These are phyloP conservation scores for Drosophila prostipennis DNA, from an alignment of 2,888 invertebrate genomes.

Conservation along the genomic window DNA sequence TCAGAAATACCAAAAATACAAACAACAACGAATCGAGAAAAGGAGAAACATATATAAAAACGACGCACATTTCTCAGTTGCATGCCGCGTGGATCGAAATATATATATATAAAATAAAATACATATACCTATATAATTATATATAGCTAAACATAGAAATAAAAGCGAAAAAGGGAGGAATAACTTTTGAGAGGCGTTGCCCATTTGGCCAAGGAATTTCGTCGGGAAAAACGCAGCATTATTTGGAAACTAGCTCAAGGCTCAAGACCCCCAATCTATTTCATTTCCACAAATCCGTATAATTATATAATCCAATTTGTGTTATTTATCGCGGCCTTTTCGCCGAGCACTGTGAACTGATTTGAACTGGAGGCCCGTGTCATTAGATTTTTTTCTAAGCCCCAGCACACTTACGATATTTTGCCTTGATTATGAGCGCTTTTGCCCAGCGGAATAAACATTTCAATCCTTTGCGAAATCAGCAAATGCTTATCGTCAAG, in stretches of 20 bases:
- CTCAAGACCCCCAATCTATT: conserved; percentile 23
- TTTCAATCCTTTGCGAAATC: conserved; percentile 73
- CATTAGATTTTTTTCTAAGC: conserved; percentile 14
- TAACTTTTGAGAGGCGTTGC: conserved; percentile 63
- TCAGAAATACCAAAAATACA: conserved; percentile 20
- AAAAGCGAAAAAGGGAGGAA: conserved; percentile 40
- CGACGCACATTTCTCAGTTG: conserved; percentile 61
- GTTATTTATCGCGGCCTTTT: conserved; percentile 8
- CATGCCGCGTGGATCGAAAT: conserved; percentile 59
- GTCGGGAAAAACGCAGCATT: conserved; percentile 29
- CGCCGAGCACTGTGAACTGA: conserved; percentile 10
- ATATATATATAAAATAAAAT: conserved; percentile 39
- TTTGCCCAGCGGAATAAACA: conserved; percentile 54
- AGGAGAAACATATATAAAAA: conserved; percentile 18
- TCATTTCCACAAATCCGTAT: conserved; percentile 14
- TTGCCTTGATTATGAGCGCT: conserved; percentile 64
- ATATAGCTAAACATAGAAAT: conserved; percentile 32
- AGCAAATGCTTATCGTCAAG: conserved; percentile 64
- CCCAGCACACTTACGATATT: conserved; percentile 16
- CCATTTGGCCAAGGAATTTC: conserved; percentile 33
- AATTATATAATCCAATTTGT: conserved; percentile 62
- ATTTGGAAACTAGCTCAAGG: conserved; percentile 62
- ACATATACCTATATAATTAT: conserved; percentile 26
- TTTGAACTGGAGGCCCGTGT: conserved; percentile 14
- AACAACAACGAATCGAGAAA: conserved; percentile 28